Base-by-base conservation (phyloP, 2,797 vertebrate genomes). In the Adelosebastes latens region DNA sequence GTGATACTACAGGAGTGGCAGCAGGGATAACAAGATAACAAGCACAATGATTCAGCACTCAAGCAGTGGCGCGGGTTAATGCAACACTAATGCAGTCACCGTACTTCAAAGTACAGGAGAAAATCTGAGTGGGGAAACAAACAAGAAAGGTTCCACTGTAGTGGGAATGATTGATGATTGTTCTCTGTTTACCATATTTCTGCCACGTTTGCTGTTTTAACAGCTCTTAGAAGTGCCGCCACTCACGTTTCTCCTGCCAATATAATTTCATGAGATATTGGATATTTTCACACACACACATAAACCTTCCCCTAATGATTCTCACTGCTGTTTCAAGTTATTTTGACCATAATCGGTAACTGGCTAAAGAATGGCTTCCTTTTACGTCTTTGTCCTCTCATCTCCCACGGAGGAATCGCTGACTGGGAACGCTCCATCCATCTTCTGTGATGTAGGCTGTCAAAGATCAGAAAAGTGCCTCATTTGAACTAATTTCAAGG, bases 201-300 rank as follows among this genome's bases (percentile, higher is more conserved):
- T 86, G 80, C 79, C 70, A 77, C 4, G 2, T 77, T 76, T 6
- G 5, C 59, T 73, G 59, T 75, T 49, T 27, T 20, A 34, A 22
- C 36, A 34, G 36, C 60, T 79, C 81, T 89, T 56, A 85, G 75
- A 87, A 80, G 59, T 75, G 52, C 79, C 79, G 68, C 82, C 82
- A 79, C 49, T 76, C 6, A 12, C 46, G 31, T 69, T 69, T 74
- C 32, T 79, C 25, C 66, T 83, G 87, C 84, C 86, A 87, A 58
- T 79, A 70, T 76, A 20, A 52, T 73, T 77, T 79, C 36, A 77
- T 79, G 77, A 77, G 42, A 83, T 77, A 69, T 62, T 59, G 32
- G 72, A 83, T 86, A 75, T 72, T 84, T 80, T 79, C 39, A 71
- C 39, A 60, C 25, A 80, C 58, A 77, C 52, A 80, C 58, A 77